Base-by-base conservation (phyloP, 2,113 vertebrate genomes). In the Ochotona princeps region DNA sequence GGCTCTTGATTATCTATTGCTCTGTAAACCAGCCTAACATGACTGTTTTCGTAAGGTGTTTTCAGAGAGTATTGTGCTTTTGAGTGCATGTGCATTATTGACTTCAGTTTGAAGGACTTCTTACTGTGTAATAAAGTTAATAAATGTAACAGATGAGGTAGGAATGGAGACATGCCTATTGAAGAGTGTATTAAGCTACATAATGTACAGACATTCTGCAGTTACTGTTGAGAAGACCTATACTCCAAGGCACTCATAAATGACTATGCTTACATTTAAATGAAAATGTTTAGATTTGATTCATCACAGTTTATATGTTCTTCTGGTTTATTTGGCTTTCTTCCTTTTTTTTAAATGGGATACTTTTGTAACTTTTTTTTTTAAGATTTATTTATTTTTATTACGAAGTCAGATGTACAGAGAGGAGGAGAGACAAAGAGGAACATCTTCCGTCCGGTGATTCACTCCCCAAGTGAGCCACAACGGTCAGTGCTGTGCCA, bases 261-360 rank as follows among this genome's bases (percentile, higher is more conserved):
- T 81, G 79, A 83, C 83, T 61, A 12, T 90, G 75, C 73, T 96
- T 92, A 92, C 20, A 28, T 92, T 90, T 85, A 75, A 88, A 83
- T 73, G 90, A 78, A 87, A 90, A 86, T 30, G 89, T 90, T 94
- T 95, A 91, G 74, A 93, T 88, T 91, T 95, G 73, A 63, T 82
- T 94, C 87, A 92, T 94, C 87, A 92, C 47, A 94, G 65, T 25
- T 83, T 91, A 35, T 85, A 51, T 80, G 30, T 92, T 89, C 44
- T 92, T 81, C 76, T 88, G 54, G 57, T 87, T 89, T 95, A 38
- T 78, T 78, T 94, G 67, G 28, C 54, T 69, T 90, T 90, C 18
- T 63, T 70, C 75, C 35, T 8, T 44, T 66, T 83, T 30, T 79
- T 82, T 54, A 18, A 90, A 83, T 78, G 20, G 14, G 80, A 54